These are phyloP conservation scores for Grantiella picta DNA, from an alignment of 2,113 vertebrate genomes.

Conservation along the genomic window DNA sequence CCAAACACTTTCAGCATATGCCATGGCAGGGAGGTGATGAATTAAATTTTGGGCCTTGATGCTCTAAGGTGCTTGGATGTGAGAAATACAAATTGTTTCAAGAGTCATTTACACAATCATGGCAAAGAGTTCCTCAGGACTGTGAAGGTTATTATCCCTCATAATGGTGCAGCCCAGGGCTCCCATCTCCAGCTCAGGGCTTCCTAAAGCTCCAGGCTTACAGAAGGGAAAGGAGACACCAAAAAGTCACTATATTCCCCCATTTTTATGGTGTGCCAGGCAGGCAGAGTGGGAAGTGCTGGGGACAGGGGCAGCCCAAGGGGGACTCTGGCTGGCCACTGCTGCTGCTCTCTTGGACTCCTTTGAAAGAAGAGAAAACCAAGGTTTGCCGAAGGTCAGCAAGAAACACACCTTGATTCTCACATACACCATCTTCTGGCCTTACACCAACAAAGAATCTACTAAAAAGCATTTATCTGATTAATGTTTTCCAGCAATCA, in stretches of 20 bases:
- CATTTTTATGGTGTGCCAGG: not conserved
- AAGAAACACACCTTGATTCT: not conserved
- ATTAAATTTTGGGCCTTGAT: not conserved
- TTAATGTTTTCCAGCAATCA: conserved; percentile 30
- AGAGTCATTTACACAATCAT: not conserved
- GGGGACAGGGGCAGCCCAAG: not conserved
- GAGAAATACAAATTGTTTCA: not conserved
- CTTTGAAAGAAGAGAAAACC: not conserved
- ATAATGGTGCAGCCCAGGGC: not conserved
- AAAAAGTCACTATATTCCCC: not conserved
- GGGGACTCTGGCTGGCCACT: not conserved
- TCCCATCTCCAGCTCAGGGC: not conserved
- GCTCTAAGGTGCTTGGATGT: not conserved
- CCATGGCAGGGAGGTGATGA: not conserved
- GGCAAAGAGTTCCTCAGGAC: not conserved
- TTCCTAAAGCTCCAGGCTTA: not conserved
- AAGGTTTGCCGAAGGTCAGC: not conserved
- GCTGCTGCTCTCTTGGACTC: not conserved
- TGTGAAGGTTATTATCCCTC: not conserved
- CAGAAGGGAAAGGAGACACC: not conserved
- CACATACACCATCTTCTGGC: not conserved
- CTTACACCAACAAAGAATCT: not conserved
- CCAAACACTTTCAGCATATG: not conserved
- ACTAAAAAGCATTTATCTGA: conserved; percentile 8
- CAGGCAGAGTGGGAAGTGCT: not conserved